Base-by-base conservation (phyloP, 2,113 vertebrate species). In the Scomber japonicus region DNA sequence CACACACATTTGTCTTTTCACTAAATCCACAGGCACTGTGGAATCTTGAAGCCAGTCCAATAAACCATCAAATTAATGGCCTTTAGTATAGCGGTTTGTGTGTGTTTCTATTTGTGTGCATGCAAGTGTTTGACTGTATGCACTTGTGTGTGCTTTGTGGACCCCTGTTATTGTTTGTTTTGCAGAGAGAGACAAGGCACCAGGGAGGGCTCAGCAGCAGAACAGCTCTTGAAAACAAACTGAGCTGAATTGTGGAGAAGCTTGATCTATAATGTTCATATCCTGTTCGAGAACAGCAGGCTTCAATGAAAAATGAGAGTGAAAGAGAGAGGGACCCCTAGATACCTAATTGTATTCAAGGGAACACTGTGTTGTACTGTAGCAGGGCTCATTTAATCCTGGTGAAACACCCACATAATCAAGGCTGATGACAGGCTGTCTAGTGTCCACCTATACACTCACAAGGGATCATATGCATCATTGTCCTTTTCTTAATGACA, bases 111-210 rank as follows among this genome's bases (percentile, higher is more conserved):
- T 75, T 57, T 71, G 53, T 57, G 54, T 49, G 5, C 48, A 27
- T 57, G 53, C 35, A 68, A 14, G 60, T 62, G 57, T 67, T 40
- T 80, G 27, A 63, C 61, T 75, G 40, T 2, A 17, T 60, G 21
- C 60, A 44, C 46, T 30, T 68, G 69, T 74, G 21, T 4, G 21
- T 4, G 44, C 46, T 80, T 53, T 54, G 71, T 66, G 55, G 50
- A 59, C 10, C 27, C 48, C 19, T 1, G 12, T 40, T 40, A 57
- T 75, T n/a, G 61, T 83, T 88, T 87, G 70, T 86, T 90, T 81
- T 60, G 71, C 69, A 45, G 40, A 62, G 31, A 30, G n/a, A 66
- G 19, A 80, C 4, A 49, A 84, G 70, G 50, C 80, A 79, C 80
- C 16, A 59, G 82, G 71, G 79, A 71, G 54, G 11, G 27, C 11